These are phyloP conservation scores for Zygogramma bicolorata DNA, from an alignment of 2,888 invertebrate genomes.

Conservation along the genomic window DNA sequence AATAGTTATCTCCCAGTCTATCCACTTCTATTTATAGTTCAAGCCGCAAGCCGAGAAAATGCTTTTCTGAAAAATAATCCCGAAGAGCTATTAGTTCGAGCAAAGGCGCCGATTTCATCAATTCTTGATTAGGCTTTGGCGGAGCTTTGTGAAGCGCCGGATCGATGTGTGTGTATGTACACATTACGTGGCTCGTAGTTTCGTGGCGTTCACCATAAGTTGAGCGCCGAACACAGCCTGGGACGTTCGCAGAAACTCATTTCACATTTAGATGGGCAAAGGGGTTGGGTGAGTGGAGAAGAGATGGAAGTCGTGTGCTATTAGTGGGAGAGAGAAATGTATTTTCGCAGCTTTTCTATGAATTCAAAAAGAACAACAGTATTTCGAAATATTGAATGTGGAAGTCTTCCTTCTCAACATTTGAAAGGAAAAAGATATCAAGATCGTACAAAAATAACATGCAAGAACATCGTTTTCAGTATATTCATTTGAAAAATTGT, in stretches of 20 bases:
- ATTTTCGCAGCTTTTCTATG: too few relatives aligned
- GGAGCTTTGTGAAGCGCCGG: constrained; percentile 1
- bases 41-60: not conserved
- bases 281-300: not conserved
- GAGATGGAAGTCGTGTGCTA: not conserved
- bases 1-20: not conserved
- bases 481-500: too few relatives aligned
- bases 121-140: constrained; percentile 9
- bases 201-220: not conserved
- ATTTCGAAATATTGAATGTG: too few relatives aligned
- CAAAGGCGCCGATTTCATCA: constrained; percentile 9
- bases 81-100: not conserved
- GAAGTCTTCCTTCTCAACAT: too few relatives aligned
- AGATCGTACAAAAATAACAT: too few relatives aligned
- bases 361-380: too few relatives aligned
- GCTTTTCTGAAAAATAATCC: not conserved
- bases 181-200: constrained; percentile 10
- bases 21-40: not conserved
- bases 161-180: constrained; percentile 11
- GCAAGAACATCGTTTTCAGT: too few relatives aligned
- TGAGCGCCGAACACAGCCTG: constrained; percentile 7
- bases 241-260: constrained; percentile 13
- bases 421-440: too few relatives aligned
- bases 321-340: not conserved
- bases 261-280: not conserved